Conservation (phyloP, 2,888 invertebrate species). For the Netelia virgata region DNA sequence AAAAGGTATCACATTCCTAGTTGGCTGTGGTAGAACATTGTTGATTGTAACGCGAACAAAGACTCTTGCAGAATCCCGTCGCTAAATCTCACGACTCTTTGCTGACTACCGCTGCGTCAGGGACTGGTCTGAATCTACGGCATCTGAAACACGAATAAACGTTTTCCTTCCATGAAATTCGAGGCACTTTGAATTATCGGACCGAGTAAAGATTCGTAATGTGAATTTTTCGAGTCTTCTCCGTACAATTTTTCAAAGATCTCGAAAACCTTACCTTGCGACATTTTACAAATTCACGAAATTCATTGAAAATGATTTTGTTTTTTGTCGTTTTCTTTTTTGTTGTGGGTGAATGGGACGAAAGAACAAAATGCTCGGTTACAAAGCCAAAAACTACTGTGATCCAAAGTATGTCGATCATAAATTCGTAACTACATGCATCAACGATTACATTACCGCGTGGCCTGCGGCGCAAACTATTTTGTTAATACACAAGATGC, state of each 20-base stretch:
- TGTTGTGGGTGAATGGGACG: neutral
- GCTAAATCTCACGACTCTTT: constrained; percentile 83
- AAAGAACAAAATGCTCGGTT: constrained; percentile 20
- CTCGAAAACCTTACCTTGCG: constrained; percentile 32
- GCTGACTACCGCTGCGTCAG: constrained; percentile 81
- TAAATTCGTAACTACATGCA: constrained; percentile 46
- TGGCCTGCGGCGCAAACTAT: constrained; percentile 33
- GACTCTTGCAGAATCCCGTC: constrained; percentile 74
- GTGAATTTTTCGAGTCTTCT: neutral
- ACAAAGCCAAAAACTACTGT: constrained; percentile 49
- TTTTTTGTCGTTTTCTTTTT: neutral
- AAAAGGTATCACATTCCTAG: constrained; percentile 80
- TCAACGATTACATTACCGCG: constrained; percentile 40
- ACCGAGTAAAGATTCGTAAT: too few species aligned
- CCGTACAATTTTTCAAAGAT: neutral
- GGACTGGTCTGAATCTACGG: constrained; percentile 83
- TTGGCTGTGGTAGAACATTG: constrained; percentile 79
- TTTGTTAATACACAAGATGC: constrained; percentile 54
- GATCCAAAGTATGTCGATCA: constrained; percentile 8
- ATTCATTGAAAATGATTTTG: neutral
- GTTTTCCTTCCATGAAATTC: constrained; percentile 26
- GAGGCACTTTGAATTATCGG: neutral
- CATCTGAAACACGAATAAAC: constrained; percentile 77
- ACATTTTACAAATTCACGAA: neutral
- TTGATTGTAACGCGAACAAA: constrained; percentile 77